phyloP scores from a whole-genome alignment of 2,113 vertebrate genomes.

The Psilopogon haemacephalus region DNA sequence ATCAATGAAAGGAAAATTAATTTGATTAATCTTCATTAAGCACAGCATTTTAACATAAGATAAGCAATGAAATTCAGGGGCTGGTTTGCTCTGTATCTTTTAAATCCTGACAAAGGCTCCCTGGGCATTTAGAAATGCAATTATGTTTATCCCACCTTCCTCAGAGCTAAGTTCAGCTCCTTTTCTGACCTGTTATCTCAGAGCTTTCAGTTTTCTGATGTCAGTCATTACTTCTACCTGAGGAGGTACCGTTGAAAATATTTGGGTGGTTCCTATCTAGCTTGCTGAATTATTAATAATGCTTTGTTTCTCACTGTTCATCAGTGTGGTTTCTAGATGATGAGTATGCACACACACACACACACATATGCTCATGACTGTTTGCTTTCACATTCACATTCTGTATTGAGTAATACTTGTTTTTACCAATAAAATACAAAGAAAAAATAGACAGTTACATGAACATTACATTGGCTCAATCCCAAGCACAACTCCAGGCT shows the following conservation, averaged over 20 bases:
- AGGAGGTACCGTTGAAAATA: constrained; percentile 17
- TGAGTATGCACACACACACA: neutral
- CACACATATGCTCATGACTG: neutral
- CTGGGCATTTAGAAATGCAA: neutral
- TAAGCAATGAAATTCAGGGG: neutral
- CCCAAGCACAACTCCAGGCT: no score
- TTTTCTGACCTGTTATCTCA: neutral
- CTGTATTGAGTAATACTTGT: neutral
- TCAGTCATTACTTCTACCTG: constrained; percentile 37
- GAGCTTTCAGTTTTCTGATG: constrained; percentile 9
- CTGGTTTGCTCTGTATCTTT: neutral
- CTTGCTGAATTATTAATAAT: constrained; percentile 48
- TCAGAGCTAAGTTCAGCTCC: neutral
- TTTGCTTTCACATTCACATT: constrained; percentile 29
- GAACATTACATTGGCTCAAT: no score
- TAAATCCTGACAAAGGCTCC: neutral
- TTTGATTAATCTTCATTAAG: constrained; percentile 25
- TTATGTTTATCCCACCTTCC: neutral
- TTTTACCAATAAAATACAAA: neutral
- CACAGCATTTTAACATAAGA: neutral
- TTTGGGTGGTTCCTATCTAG: neutral
- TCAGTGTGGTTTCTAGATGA: constrained; percentile 25
- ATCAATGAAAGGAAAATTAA: constrained; percentile 14
- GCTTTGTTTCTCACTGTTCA: constrained; percentile 54
- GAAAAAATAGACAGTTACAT: neutral